A percentile compares a stretch with the other conserved stretches of the same genome.
Evolutionary conservation across 1,140 invertebrate genomes (phyloP).

Genomic region (Drosophila busckii): DNA sequence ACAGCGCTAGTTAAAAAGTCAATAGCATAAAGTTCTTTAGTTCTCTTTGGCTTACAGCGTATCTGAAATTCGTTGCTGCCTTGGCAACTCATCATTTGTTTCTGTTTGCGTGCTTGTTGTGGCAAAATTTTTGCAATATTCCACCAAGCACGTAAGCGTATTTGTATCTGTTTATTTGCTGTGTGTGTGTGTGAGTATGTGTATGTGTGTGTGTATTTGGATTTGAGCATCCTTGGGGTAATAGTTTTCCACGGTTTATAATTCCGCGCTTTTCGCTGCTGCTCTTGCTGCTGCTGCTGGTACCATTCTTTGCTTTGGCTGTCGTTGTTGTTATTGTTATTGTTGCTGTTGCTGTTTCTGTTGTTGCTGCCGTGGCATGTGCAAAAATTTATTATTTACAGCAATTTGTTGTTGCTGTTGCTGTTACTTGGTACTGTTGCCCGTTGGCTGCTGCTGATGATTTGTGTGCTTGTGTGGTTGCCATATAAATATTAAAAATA

Average conservation of each 20-base stretch:
- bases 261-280: constrained; percentile 59
- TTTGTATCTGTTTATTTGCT: constrained; percentile 33
- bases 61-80: constrained; percentile 3
- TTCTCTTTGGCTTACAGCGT: constrained; percentile 13
- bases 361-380: constrained; percentile 26
- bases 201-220: constrained; percentile 51
- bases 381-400: constrained; percentile 71
- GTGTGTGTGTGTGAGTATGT: constrained; percentile 14
- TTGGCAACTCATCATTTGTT: neutral
- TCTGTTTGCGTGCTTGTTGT: constrained; percentile 35
- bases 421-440: constrained; percentile 34
- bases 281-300: neutral
- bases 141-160: constrained; percentile 61
- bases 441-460: constrained; percentile 71
- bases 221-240: constrained; percentile 75
- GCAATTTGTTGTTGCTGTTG: constrained; percentile 58
- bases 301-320: constrained; percentile 1
- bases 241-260: constrained; percentile 77
- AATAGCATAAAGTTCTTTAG: neutral
- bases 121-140: constrained; percentile 69
- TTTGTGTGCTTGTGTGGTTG: constrained; percentile 68
- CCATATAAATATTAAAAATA: constrained; percentile 76
- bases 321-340: constrained; percentile 1
- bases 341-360: neutral
- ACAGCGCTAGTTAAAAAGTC: too few relatives aligned